Evolutionary conservation across 2,797 vertebrate genomes (phyloP), one percentile per base, ranked within the genome.

Genomic region (Peromyscus attwateri): DNA sequence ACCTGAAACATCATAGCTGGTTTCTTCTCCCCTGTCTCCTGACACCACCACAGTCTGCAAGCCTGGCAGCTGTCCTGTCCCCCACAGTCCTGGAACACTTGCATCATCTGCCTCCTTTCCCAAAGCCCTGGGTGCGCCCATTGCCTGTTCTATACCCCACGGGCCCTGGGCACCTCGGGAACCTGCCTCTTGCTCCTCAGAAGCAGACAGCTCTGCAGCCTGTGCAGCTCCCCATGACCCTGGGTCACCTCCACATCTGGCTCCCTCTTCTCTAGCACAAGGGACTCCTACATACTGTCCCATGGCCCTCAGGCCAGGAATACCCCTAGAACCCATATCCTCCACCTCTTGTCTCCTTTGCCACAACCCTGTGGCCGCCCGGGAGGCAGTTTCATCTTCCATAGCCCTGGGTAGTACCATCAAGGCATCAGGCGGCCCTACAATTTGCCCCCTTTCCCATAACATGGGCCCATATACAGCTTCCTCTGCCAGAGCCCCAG

Each of bases 201-300:
- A 29, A 62, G 81, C 73, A 91, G 73, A 66, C 0, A 88, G 8
- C 40, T 79, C 93, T 3, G 21, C 13, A 0, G 80, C 21, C 37
- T 91, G 95, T 43, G 60, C 12, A 11, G 76, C 79, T 87, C 66
- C 80, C 95, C 94, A 91, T 0, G 92, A 68, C 25, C 60, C 91
- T 13, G 25, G 55, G 64, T 92, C 87, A 68, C 87, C 89, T 34
- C 87, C 92, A 92, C 91, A 93, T 81, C 8, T 82, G 29, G 34
- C 0, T 79, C 92, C 92, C 57, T 89, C 91, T 76, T 88, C 94
- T 31, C 19, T 11, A 40, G n/a, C 87, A 96, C 87, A 85, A 82
- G 96, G 92, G 5, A 93, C 76, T 17, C 49, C 87, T 11, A 88
- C 27, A 40, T 55, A 55, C 13, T 95, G 97, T 25, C 87, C 68